Conservation (phyloP, 2,113 vertebrate species). For the Zootoca vivipara region DNA sequence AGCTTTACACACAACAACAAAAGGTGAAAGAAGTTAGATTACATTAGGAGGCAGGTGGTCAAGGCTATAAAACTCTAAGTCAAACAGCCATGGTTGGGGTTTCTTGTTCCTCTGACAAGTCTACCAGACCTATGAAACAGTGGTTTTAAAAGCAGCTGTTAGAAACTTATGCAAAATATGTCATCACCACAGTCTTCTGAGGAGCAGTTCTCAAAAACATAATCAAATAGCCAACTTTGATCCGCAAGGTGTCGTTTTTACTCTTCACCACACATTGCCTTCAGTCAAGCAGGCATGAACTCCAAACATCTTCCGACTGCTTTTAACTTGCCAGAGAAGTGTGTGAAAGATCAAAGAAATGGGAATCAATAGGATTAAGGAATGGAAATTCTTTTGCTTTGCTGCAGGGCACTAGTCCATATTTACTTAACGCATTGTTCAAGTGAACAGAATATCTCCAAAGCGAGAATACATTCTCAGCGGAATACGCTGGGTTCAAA, state of each 20-base stretch:
- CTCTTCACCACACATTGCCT: constrained; percentile 13
- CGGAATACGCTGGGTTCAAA: constrained; percentile 16
- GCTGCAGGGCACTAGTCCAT: constrained; percentile 22
- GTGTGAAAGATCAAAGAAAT: constrained; percentile 38
- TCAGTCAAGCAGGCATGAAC: constrained; percentile 37
- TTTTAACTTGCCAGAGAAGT: constrained; percentile 23
- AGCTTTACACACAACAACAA: not conserved
- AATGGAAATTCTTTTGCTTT: constrained; percentile 40
- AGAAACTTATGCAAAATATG: not conserved
- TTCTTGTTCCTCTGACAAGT: not conserved
- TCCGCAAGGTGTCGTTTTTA: constrained; percentile 35
- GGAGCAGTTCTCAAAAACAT: not conserved
- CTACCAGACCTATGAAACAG: not conserved
- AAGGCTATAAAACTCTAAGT: not conserved
- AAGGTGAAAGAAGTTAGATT: not conserved
- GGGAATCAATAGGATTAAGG: constrained; percentile 23
- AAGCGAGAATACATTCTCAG: constrained; percentile 21
- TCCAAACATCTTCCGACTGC: not conserved
- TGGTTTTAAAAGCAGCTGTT: not conserved
- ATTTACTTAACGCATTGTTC: constrained; percentile 24
- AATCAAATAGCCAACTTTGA: not conserved
- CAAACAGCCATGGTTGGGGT: not conserved
- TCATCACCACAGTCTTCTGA: not conserved
- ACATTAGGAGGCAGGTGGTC: not conserved
- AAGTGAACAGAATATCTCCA: constrained; percentile 25